These are phyloP conservation scores for Polydrusus tereticollis DNA, from an alignment of 2,888 invertebrate genomes.

Conservation along the genomic window DNA sequence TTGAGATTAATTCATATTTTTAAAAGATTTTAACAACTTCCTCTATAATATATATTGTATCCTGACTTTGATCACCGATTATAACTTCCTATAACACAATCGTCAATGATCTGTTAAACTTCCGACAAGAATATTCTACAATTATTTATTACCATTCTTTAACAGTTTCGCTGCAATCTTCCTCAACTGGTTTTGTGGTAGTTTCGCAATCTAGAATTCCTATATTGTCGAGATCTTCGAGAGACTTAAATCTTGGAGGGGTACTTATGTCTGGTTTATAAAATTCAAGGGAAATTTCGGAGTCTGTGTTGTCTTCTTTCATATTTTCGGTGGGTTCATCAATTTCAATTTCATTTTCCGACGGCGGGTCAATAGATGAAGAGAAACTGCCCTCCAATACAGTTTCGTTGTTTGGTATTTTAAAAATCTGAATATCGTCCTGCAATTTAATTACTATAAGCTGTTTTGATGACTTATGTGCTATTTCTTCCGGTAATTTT, in stretches of 20 bases:
- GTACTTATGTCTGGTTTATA: slow-evolving; percentile 52
- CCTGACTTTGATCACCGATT: too few relatives aligned
- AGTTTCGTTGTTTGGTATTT: slow-evolving; percentile 15
- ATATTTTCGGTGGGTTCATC: neutral
- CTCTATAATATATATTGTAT: too few relatives aligned
- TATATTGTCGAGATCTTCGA: neutral
- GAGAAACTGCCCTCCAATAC: slow-evolving; percentile 39
- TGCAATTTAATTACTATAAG: slow-evolving; percentile 15
- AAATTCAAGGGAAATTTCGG: slow-evolving; percentile 44
- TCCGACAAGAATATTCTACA: too few relatives aligned
- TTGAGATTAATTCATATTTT: too few relatives aligned
- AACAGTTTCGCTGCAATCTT: neutral
- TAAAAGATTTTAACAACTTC: too few relatives aligned
- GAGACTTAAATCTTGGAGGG: slow-evolving; percentile 53
- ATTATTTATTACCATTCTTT: slow-evolving; percentile 21
- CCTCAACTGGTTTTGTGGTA: neutral
- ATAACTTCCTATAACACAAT: too few relatives aligned
- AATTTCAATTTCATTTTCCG: slow-evolving; percentile 40
- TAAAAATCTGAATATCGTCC: slow-evolving; percentile 29
- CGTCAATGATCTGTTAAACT: too few relatives aligned
- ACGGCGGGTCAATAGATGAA: slow-evolving; percentile 50
- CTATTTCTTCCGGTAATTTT: too few relatives aligned
- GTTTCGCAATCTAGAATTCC: neutral
- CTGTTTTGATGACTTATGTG: neutral
- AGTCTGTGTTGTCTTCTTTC: neutral